A percentile compares a stretch with the other conserved stretches of the same genome.
phyloP scores from a whole-genome alignment of 2,888 invertebrate genomes.

The Acrobeloides nanus region DNA sequence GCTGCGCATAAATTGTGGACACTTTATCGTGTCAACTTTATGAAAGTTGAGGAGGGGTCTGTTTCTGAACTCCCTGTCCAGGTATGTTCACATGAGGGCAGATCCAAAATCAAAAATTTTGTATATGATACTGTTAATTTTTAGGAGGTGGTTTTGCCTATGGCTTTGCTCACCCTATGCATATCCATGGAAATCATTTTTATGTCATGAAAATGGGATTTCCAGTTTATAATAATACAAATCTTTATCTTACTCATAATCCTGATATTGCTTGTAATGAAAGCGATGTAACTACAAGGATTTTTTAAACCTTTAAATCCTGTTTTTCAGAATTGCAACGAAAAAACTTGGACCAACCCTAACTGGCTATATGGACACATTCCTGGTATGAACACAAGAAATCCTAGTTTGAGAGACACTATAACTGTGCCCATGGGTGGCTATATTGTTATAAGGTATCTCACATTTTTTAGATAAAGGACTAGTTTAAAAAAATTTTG shows the following conservation, averaged over 20 bases:
- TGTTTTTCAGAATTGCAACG: no score
- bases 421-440: slow-evolving; percentile 53
- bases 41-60: no score
- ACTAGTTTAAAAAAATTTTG: no score
- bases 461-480: no score
- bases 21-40: no score
- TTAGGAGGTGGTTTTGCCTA: slow-evolving; percentile 33
- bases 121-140: no score
- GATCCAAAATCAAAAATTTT: no score
- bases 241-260: slow-evolving; percentile 35
- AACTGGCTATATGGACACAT: slow-evolving; percentile 35
- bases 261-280: slow-evolving; percentile 30
- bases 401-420: slow-evolving; percentile 51
- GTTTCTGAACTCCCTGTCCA: no score
- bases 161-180: slow-evolving; percentile 46
- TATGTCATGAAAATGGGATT: slow-evolving; percentile 45
- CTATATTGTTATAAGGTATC: slow-evolving; percentile 47
- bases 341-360: slow-evolving; percentile 24
- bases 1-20: no score
- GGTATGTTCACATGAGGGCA: no score
- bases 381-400: slow-evolving; percentile 31
- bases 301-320: no score
- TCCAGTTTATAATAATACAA: slow-evolving; percentile 30
- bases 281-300: slow-evolving; percentile 12
- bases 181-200: slow-evolving; percentile 46